Base-by-base conservation (phyloP, 2,888 invertebrate species). In the Eucera pruinosa region DNA sequence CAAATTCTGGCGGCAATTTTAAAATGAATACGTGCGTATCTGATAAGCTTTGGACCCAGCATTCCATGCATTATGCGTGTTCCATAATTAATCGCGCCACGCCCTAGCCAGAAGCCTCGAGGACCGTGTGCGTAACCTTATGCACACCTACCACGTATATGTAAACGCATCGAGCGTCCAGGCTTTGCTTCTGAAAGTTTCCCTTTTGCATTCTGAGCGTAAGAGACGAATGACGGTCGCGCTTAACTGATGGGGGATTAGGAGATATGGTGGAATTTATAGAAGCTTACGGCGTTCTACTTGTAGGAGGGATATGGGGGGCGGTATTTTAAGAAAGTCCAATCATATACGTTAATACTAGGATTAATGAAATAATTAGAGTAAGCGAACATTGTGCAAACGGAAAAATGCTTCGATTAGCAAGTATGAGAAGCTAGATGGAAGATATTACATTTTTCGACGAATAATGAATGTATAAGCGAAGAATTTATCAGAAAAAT, bases 31-130 rank as follows among this genome's bases (percentile, higher is more conserved):
- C 55, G 55, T 50, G 52, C 5, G 41, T 36, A 5, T 54, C 25
- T 33, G 30, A 6, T 30, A 41, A 50, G 43, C 33, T 25, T 41
- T 50, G 41, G 45, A 45, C 36, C n/a, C 66, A 36, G 30, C 76
- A 67, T 78, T 74, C 61, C 65, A 54, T 48, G 71, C 60, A 71
- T 74, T 65, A 78, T 68, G 55, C 74, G 50, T 54, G 75, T 58
- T 67, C 61, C 64, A 71, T 65, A 67, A 73, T 78, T 78, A 82
- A 78, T 78, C 43, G 52, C 23, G 61, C 75, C 78, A 78, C 75
- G 62, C 75, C 75, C 66, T 52, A 52, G 48, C 50, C 30, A 64
- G 73, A 50, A 67, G 66, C 72, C 27, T 58, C 58, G 43, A 62
- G 30, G 50, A 45, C 27, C 66, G 57, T n/a, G 33, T 43, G 15